Evolutionary conservation across 2,888 invertebrate genomes (phyloP), one percentile per base, ranked within the genome.

Genomic region (Meteorus cinctellus): DNA sequence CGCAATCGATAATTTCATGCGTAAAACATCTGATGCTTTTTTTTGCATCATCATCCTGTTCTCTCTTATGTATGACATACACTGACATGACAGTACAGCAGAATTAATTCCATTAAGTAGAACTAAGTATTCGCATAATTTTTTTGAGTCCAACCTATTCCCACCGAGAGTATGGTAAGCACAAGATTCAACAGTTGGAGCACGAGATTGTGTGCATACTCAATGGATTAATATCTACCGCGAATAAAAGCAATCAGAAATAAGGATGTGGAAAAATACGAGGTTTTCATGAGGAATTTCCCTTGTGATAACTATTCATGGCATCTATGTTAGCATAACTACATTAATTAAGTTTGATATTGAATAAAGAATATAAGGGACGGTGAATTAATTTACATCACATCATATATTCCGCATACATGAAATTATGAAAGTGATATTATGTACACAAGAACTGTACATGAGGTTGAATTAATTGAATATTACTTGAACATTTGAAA

Each of bases 71-170:
- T 45, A 27, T 48, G n/a, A 67, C 48, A 67, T 31, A 51, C 48
- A 48, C n/a, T 55, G 55, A 55, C 8, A n/a, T 41, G 24, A 27
- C 24, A 14, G 16, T 19, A 19, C 66, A 73, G 67, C 66, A 68
- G 69, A 79, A 77, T 74, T 24, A 75, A 79, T 74, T 72, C 67
- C 31, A 19, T 77, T 65, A 63, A 75, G 72, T 60, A 67, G 63
- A n/a, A 19, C 72, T 74, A 51, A 24, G 51, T 51, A 63, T 79
- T 73, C 12, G 27, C 67, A 45, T 41, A 41, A 45, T 67, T 45
- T 10, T 67, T 45, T 24, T 16, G 12, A 24, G 72, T 66, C 36
- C 76, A 74, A 79, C 74, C 67, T 69, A 75, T 36, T 78, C 19
- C 36, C 36, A 41, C 27, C 1, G 41, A 12, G 41, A 41, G 55